Evolutionary conservation across 2,113 vertebrate genomes (phyloP), one percentile per base, ranked within the genome.

Genomic region (Protomyctophum bolini): DNA sequence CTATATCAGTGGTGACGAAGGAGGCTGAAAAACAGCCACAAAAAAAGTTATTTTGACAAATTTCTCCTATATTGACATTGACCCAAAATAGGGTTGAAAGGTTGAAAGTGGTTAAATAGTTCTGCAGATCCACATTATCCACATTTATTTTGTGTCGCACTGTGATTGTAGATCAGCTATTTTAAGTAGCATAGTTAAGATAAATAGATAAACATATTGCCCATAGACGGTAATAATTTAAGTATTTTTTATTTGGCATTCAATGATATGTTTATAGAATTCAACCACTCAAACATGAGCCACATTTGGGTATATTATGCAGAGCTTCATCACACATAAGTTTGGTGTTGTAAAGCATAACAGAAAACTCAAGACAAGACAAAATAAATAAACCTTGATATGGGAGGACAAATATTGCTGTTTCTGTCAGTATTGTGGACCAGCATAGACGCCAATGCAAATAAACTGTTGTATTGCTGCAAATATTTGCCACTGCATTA

Each of bases 221-320:
- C 69, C 28, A 14, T 5, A 67, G 52, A 70, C 66, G 75, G 70
- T 59, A 76, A 79, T 82, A 75, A 75, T 63, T 52, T 77, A 63
- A 63, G 41, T 60, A 47, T 81, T 64, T 21, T 87, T 91, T 88
- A 87, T 91, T 87, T 74, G 81, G 66, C 69, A 84, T 63, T 71
- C 80, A 72, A 76, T 75, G 55, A 70, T 79, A 72, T 49, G 68
- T 73, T 64, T 60, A 55, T 52, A 55, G 66, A 73, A 73, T 58
- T 69, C 15, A 77, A 46, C 57, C 59, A 73, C 68, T 70, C 48
- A 71, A 70, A 66, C 58, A 79, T 57, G 72, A 66, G 66, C 75
- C 73, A 71, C 73, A 64, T 60, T 14, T 70, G 15, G 56, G 33
- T 59, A 70, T 61, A 48, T 45, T 68, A 50, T 41, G 59, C 51